Evolutionary conservation across 2,113 vertebrate species (phyloP), one percentile per base, ranked within the genome.

Genomic region (Otolemur garnettii): DNA sequence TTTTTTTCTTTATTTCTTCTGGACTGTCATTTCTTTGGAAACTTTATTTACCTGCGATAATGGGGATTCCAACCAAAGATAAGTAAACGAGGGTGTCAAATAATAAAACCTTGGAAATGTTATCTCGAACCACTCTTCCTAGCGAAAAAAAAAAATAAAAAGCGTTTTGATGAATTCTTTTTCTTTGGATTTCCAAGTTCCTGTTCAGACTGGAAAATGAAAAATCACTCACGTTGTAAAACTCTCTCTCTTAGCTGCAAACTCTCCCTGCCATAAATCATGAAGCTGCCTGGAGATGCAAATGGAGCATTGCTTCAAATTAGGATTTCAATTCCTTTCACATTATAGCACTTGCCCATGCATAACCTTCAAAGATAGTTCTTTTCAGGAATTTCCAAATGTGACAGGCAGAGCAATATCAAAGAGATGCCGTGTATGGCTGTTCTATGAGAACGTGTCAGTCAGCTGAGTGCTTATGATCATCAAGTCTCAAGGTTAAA

Each of bases 281-380:
- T 91, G 45, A 91, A 62, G 60, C 60, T 45, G 18, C 53, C 12
- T 45, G 35, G 35, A 91, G 74, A 87, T 93, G 75, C 38, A 92
- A 93, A 96, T 81, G 87, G 64, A 81, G 68, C 93, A 90, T 90
- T 95, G 91, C 94, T 94, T 96, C 93, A 96, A 96, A 96, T 97
- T 91, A 98, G 79, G 64, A 79, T 90, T 95, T 96, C 87, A 91
- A 59, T 97, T 96, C 93, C 92, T 95, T 97, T 86, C 93, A 50
- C 96, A 97, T 96, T 81, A 97, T 24, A 86, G 89, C 91, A 90
- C 64, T 79, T 94, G 95, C 68, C 75, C 83, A 90, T 62, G 97
- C 96, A 24, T 93, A 80, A 95, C 93, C 55, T 95, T 96, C 93
- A 91, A 84, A 89, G 85, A 90, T 35, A 89, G 42, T 87, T 59